These are phyloP conservation scores for Cydia fagiglandana DNA, from an alignment of 1,140 invertebrate genomes.

Conservation along the genomic window DNA sequence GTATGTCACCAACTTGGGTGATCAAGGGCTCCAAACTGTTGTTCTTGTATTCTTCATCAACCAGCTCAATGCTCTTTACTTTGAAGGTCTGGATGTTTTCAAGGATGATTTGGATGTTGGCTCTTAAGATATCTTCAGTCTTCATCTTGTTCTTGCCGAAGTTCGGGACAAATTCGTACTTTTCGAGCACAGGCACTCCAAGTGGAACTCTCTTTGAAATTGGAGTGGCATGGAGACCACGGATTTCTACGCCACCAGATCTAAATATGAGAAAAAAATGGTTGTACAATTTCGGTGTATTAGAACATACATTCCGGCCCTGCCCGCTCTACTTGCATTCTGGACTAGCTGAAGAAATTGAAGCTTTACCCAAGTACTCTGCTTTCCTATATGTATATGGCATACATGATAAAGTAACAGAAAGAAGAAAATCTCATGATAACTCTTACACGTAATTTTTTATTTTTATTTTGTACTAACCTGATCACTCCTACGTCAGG, in stretches of 20 bases:
- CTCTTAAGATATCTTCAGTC: conserved; percentile 78
- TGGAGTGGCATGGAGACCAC: conserved; percentile 88
- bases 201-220: conserved; percentile 85
- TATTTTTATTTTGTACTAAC: conserved; percentile 42
- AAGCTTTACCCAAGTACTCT: too few relatives aligned
- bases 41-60: conserved; percentile 78
- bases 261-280: conserved; percentile 56
- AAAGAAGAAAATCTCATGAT: too few relatives aligned
- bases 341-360: too few relatives aligned
- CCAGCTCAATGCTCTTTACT: conserved; percentile 86
- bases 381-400: too few relatives aligned
- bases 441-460: too few relatives aligned
- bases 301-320: too few relatives aligned
- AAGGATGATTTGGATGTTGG: conserved; percentile 85
- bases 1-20: conserved; percentile 78
- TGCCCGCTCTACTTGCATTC: too few relatives aligned
- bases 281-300: not conserved
- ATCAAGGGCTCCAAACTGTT: conserved; percentile 71
- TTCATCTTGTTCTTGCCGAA: conserved; percentile 66
- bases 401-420: too few relatives aligned
- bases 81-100: conserved; percentile 87
- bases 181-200: conserved; percentile 85
- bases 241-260: conserved; percentile 91
- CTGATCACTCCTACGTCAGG: conserved; percentile 71
- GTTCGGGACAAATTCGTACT: conserved; percentile 88